These are phyloP conservation scores for Anas georgica DNA, from an alignment of 2,797 vertebrate species.

Conservation along the genomic window DNA sequence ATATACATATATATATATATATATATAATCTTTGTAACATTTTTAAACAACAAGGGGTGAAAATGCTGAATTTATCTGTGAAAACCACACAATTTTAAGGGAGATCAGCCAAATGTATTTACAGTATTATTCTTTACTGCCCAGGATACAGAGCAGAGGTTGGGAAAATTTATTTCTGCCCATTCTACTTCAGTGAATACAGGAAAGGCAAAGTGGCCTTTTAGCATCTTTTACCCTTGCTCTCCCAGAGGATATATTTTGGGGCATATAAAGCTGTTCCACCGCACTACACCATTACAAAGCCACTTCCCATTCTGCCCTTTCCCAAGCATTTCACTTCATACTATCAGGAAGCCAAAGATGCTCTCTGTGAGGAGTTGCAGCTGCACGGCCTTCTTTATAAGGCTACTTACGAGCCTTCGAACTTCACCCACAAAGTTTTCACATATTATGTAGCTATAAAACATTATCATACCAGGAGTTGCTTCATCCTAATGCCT, in stretches of 20 bases:
- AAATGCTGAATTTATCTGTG: not conserved
- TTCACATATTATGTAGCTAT: not conserved
- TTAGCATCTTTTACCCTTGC: not conserved
- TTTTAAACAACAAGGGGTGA: not conserved
- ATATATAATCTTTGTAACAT: accelerated
- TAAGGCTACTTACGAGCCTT: not conserved
- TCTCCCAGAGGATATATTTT: not conserved
- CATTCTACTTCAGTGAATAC: not conserved
- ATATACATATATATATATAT: not conserved
- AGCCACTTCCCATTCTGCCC: not conserved
- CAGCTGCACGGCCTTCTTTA: not conserved
- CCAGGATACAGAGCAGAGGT: not conserved
- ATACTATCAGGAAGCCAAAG: not conserved
- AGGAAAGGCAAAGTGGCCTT: not conserved
- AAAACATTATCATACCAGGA: not conserved
- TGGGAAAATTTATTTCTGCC: accelerated
- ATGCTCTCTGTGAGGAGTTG: not conserved
- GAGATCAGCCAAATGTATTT: not conserved
- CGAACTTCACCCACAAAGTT: not conserved
- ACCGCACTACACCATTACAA: not conserved
- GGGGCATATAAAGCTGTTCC: not conserved
- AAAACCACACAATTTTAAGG: not conserved
- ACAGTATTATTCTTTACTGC: not conserved
- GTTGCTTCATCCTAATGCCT: not conserved
- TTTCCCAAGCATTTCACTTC: not conserved